Base-by-base conservation (phyloP, 2,797 vertebrate genomes). In the Rhynchotus rufescens region DNA sequence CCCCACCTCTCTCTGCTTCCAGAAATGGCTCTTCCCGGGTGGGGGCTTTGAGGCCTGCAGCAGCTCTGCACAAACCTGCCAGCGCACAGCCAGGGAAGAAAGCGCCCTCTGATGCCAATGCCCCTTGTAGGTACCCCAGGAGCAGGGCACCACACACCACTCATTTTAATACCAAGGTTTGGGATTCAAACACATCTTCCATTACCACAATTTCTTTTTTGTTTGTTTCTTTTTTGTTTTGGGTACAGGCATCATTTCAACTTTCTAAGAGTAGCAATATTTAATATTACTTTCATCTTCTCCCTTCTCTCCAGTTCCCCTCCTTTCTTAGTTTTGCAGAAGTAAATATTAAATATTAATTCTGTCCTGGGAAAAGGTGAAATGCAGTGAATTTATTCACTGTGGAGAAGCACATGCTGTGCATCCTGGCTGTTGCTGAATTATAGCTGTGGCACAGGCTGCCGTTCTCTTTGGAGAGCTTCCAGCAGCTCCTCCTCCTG, bases 401-500 rank as follows among this genome's bases (percentile, higher is more conserved):
- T n/a, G 36, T 62, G 61, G 25, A 76, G 65, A 64, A 3, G 2
- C 0, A 6, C 34, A 45, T 68, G 47, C 75, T 64, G 34, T 17
- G 42, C 44, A 66, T 59, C 16, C 49, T 74, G 49, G 65, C 69
- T 66, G 74, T 90, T 51, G 32, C 32, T 67, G 80, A 91, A 71
- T 66, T 66, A 74, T 20, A 80, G 44, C 67, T 77, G 38, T 16
- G 34, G 71, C 45, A 32, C 22, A 23, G 80, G 66, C 56, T 72
- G 49, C 78, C 3, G 44, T 77, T 86, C 44, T 66, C 67, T 74
- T 77, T 69, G 71, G 80, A 92, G 82, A 83, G 57, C 71, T 77
- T 86, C 84, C 65, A 84, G 83, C 81, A 93, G 83, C 89, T 92
- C 90, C 44, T 91, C 73, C 88, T 94, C 92, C 85, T 62, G n/a